A percentile compares a stretch with the other conserved stretches of the same genome.
Conservation (phyloP, 2,797 vertebrate species). For the Tauraco hartlaubi region DNA sequence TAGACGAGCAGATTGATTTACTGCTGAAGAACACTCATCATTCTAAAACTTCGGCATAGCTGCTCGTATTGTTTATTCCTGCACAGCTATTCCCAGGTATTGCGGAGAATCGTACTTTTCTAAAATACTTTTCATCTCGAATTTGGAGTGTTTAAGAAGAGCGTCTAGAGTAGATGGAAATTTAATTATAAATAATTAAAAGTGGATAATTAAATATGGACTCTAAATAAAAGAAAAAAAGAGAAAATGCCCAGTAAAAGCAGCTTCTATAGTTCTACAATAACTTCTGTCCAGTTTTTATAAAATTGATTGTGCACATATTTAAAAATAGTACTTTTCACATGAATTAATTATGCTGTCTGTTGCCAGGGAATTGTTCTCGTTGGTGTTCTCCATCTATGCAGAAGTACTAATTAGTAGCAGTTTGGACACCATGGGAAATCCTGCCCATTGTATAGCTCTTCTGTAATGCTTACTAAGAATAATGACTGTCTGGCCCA, state of each 20-base stretch:
- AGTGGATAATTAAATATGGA: background rate
- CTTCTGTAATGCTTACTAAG: background rate
- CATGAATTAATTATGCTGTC: slow-evolving; percentile 19
- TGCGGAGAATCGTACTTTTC: background rate
- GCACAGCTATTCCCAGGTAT: background rate
- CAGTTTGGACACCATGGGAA: background rate
- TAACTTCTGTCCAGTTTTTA: background rate
- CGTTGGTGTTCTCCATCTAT: background rate
- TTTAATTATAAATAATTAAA: slow-evolving; percentile 4
- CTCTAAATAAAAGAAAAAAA: background rate
- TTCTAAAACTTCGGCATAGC: background rate
- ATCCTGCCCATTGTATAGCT: background rate
- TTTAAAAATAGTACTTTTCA: slow-evolving; percentile 23
- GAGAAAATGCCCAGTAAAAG: background rate
- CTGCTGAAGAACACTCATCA: background rate
- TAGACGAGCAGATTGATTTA: background rate
- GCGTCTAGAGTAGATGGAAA: background rate
- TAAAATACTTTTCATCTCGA: background rate
- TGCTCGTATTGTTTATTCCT: background rate
- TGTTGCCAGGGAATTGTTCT: slow-evolving; percentile 20
- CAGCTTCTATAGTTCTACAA: background rate
- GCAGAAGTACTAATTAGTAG: slow-evolving; percentile 49
- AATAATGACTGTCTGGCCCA: background rate
- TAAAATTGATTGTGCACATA: background rate
- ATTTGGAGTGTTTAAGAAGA: background rate